A percentile compares a stretch with the other conserved stretches of the same genome.
These are phyloP conservation scores for Drosophila teissieri DNA, from an alignment of 1,140 invertebrate species.

Conservation along the genomic window DNA sequence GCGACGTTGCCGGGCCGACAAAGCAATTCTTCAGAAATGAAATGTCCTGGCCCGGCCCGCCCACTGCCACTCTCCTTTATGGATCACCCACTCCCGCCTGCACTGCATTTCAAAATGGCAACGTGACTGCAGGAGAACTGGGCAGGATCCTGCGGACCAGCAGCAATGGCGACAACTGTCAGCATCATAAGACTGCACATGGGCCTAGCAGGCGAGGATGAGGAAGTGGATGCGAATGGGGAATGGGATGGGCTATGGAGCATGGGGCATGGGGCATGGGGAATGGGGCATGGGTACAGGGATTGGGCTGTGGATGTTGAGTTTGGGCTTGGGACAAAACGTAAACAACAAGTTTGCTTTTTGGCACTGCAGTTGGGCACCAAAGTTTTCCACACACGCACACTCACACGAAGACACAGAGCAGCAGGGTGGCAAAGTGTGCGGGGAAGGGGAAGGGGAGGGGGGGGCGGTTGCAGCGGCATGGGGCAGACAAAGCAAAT, in stretches of 20 bases:
- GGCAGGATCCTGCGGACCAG: conserved; percentile 32
- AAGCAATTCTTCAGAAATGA: conserved; percentile 83
- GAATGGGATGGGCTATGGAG: conserved; percentile 8
- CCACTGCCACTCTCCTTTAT: not conserved
- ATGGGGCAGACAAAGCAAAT: conserved; percentile 62
- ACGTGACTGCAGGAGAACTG: conserved; percentile 10
- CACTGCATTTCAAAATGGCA: conserved; percentile 68
- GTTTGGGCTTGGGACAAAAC: conserved; percentile 48
- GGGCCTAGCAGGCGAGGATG: conserved; percentile 40
- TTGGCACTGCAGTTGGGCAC: conserved; percentile 62
- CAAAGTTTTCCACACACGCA: conserved; percentile 52
- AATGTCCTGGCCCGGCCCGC: conserved; percentile 62
- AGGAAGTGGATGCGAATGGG: conserved; percentile 8
- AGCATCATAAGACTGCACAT: conserved; percentile 73
- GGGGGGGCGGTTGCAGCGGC: conserved; percentile 37
- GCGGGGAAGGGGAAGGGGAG: not conserved
- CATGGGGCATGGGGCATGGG: not conserved
- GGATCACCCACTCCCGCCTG: conserved; percentile 32
- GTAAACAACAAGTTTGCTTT: conserved; percentile 73
- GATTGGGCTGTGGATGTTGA: conserved; percentile 3
- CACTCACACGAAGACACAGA: not conserved
- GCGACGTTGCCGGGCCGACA: conserved; percentile 55
- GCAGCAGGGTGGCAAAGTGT: not conserved
- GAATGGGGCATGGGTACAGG: not conserved
- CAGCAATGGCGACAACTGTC: conserved; percentile 72